These are phyloP conservation scores for Uria aalge DNA, from an alignment of 2,113 vertebrate genomes.

Conservation along the genomic window DNA sequence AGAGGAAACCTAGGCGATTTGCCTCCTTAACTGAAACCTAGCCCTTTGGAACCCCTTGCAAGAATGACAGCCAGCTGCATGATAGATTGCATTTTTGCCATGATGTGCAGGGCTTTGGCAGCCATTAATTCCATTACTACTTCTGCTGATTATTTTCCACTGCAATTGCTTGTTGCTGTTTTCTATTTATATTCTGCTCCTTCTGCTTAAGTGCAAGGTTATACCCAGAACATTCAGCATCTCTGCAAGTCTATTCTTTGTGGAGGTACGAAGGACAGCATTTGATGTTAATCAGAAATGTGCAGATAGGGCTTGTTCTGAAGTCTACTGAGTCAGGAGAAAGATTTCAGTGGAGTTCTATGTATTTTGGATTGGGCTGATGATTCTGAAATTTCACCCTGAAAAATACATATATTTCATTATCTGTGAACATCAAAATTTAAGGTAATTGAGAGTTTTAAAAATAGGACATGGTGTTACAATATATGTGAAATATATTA, in stretches of 20 bases:
- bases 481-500: not conserved
- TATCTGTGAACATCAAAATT: not conserved
- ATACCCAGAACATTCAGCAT: not conserved
- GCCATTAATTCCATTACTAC: not conserved
- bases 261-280: not conserved
- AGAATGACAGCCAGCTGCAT: not conserved
- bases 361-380: not conserved
- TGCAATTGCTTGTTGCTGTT: not conserved
- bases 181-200: constrained; percentile 2
- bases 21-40: not conserved
- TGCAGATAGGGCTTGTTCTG: not conserved
- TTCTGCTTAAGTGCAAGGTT: constrained; percentile 1
- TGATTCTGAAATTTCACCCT: not conserved
- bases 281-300: not conserved
- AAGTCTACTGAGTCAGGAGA: not conserved
- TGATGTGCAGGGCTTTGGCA: not conserved
- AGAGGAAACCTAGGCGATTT: not conserved
- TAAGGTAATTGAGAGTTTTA: not conserved
- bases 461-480: not conserved
- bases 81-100: not conserved
- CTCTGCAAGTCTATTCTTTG: not conserved
- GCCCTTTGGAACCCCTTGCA: not conserved
- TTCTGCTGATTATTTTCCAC: constrained; percentile 5
- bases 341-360: not conserved
- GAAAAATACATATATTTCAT: not conserved